These are phyloP conservation scores for Ceratitis capitata DNA, from an alignment of 1,140 invertebrate species.

Conservation along the genomic window DNA sequence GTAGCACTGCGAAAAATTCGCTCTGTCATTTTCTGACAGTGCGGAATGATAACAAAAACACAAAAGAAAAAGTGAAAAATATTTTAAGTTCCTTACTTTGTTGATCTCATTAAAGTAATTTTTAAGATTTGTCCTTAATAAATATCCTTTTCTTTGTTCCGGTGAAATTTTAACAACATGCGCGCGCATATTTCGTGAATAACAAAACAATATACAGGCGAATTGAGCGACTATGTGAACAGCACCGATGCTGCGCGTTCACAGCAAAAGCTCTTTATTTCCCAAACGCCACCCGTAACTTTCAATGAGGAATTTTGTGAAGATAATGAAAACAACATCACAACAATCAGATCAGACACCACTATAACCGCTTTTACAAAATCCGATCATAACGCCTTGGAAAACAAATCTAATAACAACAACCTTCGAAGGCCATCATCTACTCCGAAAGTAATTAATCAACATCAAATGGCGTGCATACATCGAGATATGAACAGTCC, in stretches of 20 bases:
- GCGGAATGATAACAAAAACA: constrained; percentile 13
- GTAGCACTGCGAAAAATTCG: constrained; percentile 27
- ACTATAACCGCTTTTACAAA: not conserved
- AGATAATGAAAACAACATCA: not conserved
- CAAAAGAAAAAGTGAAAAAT: constrained; percentile 37
- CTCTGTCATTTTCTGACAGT: constrained; percentile 38
- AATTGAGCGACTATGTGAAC: constrained; percentile 41
- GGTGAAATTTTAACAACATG: not conserved
- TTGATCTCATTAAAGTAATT: not conserved
- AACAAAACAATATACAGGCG: not conserved
- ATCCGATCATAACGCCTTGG: not conserved
- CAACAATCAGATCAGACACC: not conserved
- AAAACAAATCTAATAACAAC: not conserved
- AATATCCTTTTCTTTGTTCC: not conserved
- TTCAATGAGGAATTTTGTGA: not conserved
- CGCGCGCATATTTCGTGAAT: not conserved
- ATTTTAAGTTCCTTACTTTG: not conserved
- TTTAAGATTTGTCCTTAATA: not conserved
- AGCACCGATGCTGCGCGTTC: not conserved
- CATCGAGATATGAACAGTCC: constrained; percentile 61
- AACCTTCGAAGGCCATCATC: not conserved
- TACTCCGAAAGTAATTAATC: not conserved
- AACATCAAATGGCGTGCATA: constrained; percentile 45
- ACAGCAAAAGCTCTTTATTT: not conserved
- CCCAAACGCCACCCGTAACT: not conserved